A percentile compares a stretch with the other conserved stretches of the same genome.
These are phyloP conservation scores for Platyscelio sp. DNA, from an alignment of 2,888 invertebrate genomes.

Conservation along the genomic window DNA sequence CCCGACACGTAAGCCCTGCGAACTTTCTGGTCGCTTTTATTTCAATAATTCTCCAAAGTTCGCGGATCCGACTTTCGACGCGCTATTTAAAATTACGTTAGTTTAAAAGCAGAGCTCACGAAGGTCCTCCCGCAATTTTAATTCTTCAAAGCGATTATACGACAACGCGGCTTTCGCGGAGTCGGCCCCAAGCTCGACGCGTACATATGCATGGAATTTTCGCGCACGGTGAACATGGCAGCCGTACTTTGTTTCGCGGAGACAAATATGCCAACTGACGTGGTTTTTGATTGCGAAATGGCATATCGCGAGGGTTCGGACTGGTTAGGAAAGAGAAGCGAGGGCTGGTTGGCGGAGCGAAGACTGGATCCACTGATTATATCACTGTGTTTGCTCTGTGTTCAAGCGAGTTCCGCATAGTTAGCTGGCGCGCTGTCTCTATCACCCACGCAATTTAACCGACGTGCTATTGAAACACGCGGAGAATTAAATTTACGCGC, in stretches of 20 bases:
- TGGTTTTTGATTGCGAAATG: slow-evolving; percentile 62
- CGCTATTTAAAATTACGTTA: neutral
- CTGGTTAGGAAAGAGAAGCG: slow-evolving; percentile 25
- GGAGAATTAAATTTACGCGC: slow-evolving; percentile 45
- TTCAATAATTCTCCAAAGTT: slow-evolving; percentile 64
- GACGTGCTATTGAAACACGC: slow-evolving; percentile 31
- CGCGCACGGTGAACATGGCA: slow-evolving; percentile 31
- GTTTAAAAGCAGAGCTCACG: neutral
- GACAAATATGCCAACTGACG: slow-evolving; percentile 62
- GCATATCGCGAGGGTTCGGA: slow-evolving; percentile 54
- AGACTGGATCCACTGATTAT: slow-evolving; percentile 60
- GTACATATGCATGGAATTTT: slow-evolving; percentile 51
- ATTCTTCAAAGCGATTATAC: slow-evolving; percentile 35
- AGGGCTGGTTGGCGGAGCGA: slow-evolving; percentile 23
- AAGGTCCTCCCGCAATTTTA: neutral
- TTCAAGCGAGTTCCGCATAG: slow-evolving; percentile 51
- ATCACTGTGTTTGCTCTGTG: slow-evolving; percentile 51
- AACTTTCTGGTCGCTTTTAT: slow-evolving; percentile 48
- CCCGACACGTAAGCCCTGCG: slow-evolving; percentile 33
- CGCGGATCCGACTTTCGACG: neutral
- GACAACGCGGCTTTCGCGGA: neutral
- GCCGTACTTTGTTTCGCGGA: slow-evolving; percentile 49
- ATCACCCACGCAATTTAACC: slow-evolving; percentile 64
- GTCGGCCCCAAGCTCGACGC: neutral
- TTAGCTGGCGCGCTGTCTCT: slow-evolving; percentile 56